Conservation (phyloP, 2,797 vertebrate genomes). For the Craterocephalus amniculus region DNA sequence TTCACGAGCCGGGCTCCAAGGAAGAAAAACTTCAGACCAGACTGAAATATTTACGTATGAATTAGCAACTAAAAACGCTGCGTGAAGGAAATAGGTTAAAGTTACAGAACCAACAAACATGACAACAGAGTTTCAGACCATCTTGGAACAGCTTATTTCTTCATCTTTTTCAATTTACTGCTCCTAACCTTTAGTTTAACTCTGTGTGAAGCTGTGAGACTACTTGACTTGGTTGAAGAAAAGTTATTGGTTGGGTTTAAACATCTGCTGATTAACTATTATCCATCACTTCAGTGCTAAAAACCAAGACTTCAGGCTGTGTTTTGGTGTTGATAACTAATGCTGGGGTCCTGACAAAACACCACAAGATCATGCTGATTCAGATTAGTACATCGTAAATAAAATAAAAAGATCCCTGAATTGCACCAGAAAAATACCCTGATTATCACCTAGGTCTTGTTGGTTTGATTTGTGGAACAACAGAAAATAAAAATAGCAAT, state of each 20-base stretch:
- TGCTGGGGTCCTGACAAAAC: neutral
- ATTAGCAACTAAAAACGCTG: neutral
- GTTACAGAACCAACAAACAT: neutral
- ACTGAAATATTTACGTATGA: neutral
- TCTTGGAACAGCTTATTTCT: neutral
- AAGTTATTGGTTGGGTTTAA: neutral
- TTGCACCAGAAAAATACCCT: neutral
- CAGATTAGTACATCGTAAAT: neutral
- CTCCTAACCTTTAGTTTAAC: neutral
- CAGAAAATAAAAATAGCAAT: too few species aligned
- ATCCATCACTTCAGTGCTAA: too few species aligned
- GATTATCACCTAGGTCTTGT: neutral
- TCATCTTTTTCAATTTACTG: neutral
- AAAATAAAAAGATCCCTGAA: neutral
- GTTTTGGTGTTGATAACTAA: neutral
- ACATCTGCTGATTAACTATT: too few species aligned
- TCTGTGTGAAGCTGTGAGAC: neutral
- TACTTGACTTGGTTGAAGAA: neutral
- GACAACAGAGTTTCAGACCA: neutral
- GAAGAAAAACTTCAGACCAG: neutral
- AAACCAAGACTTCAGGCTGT: too few species aligned
- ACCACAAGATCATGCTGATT: neutral
- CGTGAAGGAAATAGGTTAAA: neutral
- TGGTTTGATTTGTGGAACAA: neutral
- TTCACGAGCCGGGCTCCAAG: neutral